A percentile compares a stretch with the other conserved stretches of the same genome.
Evolutionary conservation across 2,113 vertebrate genomes (phyloP).

Genomic region (Dermatemys mawii): DNA sequence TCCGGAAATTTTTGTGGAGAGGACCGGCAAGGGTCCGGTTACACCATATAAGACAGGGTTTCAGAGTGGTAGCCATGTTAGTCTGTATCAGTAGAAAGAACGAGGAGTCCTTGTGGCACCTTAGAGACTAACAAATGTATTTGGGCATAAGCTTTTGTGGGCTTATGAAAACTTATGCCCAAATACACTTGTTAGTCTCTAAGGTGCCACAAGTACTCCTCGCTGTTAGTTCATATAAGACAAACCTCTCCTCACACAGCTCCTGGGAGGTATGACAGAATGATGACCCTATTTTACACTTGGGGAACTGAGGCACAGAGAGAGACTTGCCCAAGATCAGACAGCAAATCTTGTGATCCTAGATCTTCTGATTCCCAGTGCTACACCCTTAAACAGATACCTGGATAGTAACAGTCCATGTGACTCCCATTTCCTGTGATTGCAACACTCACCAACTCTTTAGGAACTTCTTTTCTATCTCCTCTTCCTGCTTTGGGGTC

Average conservation of each 20-base stretch:
- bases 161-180: too few relatives aligned
- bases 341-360: neutral
- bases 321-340: neutral
- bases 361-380: neutral
- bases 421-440: neutral
- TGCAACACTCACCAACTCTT: neutral
- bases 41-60: too few relatives aligned
- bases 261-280: neutral
- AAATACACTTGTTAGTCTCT: too few relatives aligned
- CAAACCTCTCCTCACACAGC: neutral
- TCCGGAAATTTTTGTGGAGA: too few relatives aligned
- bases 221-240: neutral
- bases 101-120: too few relatives aligned
- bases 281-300: neutral
- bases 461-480: neutral
- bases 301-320: neutral
- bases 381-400: constrained; percentile 8
- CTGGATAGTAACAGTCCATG: neutral
- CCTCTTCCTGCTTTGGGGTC: neutral
- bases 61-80: too few relatives aligned
- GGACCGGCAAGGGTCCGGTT: too few relatives aligned
- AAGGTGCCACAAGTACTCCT: too few relatives aligned
- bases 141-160: too few relatives aligned
- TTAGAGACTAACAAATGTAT: too few relatives aligned
- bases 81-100: too few relatives aligned